Evolutionary conservation across 2,888 invertebrate species (phyloP).

Genomic region (Eilema depressum): DNA sequence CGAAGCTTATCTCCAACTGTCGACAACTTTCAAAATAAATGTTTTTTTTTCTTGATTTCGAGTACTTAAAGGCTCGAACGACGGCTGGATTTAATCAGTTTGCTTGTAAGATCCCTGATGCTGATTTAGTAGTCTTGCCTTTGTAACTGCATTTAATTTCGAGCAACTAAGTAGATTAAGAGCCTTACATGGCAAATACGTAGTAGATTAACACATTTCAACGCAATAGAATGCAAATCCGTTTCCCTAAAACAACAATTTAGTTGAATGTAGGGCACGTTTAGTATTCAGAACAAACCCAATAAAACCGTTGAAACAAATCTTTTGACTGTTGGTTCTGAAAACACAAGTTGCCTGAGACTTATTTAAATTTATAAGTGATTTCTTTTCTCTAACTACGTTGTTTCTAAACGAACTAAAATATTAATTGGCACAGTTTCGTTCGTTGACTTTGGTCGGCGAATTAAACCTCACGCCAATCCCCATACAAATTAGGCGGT

Average conservation of each 20-base stretch:
- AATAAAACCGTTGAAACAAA: slow-evolving; percentile 2
- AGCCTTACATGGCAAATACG: neutral
- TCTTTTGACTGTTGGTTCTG: neutral
- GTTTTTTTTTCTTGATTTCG: neutral
- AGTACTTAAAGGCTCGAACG: neutral
- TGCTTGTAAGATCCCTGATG: neutral
- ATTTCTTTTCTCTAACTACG: neutral
- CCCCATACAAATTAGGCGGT: neutral
- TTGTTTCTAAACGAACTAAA: neutral
- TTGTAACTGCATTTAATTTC: neutral
- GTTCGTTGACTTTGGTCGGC: neutral
- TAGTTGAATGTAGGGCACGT: slow-evolving; percentile 11
- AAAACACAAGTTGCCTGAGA: neutral
- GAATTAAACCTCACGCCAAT: neutral
- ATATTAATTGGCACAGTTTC: neutral
- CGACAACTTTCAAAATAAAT: neutral
- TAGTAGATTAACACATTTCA: slow-evolving; percentile 5
- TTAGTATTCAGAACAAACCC: slow-evolving; percentile 13
- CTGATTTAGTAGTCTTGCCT: neutral
- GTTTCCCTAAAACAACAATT: slow-evolving; percentile 5
- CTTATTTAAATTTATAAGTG: neutral
- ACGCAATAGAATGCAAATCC: slow-evolving; percentile 14
- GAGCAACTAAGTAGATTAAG: slow-evolving; percentile 4
- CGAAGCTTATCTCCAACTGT: neutral
- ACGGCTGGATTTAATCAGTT: neutral